These are phyloP conservation scores for Ibidorhyncha struthersii DNA, from an alignment of 2,113 vertebrate species.

Conservation along the genomic window DNA sequence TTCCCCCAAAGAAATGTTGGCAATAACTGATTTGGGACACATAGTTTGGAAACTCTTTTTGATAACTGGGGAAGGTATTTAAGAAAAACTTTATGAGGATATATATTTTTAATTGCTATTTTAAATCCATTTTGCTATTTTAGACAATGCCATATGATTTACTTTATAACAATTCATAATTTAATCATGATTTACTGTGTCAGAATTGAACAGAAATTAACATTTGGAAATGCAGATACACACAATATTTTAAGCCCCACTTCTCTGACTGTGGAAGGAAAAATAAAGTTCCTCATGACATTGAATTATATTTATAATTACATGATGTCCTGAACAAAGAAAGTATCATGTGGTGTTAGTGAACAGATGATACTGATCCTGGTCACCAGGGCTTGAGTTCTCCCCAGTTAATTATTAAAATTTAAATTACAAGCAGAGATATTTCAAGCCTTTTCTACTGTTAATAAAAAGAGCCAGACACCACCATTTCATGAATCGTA, in stretches of 20 bases:
- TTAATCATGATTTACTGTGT: neutral
- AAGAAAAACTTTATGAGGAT: neutral
- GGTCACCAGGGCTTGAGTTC: neutral
- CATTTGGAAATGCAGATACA: neutral
- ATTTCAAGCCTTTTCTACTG: neutral
- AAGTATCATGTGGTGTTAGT: neutral
- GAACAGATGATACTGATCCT: neutral
- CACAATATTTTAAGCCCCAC: neutral
- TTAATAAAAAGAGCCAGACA: neutral
- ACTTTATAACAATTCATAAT: neutral
- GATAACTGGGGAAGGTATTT: neutral
- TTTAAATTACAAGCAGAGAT: constrained; percentile 13
- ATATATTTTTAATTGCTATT: neutral
- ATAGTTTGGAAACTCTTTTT: neutral
- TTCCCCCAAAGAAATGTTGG: rapidly evolving
- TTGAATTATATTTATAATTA: neutral
- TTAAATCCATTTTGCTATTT: neutral
- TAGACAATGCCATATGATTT: neutral
- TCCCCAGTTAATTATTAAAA: neutral
- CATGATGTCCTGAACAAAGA: neutral
- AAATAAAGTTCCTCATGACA: neutral
- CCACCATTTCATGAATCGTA: neutral
- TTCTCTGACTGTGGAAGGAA: neutral
- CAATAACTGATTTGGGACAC: neutral
- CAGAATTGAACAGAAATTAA: neutral